Evolutionary conservation across 2,888 invertebrate genomes (phyloP), one percentile per base, ranked within the genome.

Genomic region (Pristionchus arcanus): DNA sequence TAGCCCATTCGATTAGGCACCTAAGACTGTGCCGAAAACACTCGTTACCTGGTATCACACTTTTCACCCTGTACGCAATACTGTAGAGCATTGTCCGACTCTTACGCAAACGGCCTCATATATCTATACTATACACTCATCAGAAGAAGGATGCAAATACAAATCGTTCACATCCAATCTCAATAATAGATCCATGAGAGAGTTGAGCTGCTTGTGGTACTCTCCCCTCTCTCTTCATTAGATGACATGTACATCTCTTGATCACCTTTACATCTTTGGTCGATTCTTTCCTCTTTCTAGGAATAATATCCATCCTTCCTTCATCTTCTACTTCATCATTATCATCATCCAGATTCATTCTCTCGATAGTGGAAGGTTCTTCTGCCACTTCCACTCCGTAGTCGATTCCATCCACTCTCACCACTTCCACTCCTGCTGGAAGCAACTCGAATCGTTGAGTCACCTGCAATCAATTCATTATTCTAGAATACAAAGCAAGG

Each of bases 81-180:
- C n/a, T n/a, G n/a, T n/a, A n/a, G n/a, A n/a, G n/a, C n/a, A n/a
- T n/a, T n/a, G n/a, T n/a, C n/a, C n/a, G n/a, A n/a, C n/a, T n/a
- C n/a, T n/a, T n/a, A n/a, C n/a, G n/a, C n/a, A n/a, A n/a, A n/a
- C n/a, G n/a, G n/a, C n/a, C n/a, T n/a, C n/a, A n/a, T n/a, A n/a
- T n/a, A n/a, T 15, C 25, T 49, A 81, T 42, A 34, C 71, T 71
- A 42, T 25, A 81, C n/a, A 83, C 19, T 16, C 15, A 11, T 55
- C 37, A 88, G 87, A 88, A 88, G 74, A 88, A 88, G 25, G 81
- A 81, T 3, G 83, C 89, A 49, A 89, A 89, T 34, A 89, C 49
- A 15, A 89, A 83, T 63, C 89, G 37, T 89, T 89, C 81, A 28
- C 89, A 89, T 31, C 89, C 89, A 37, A 89, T 83, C 34, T 83